phyloP scores from a whole-genome alignment of 1,140 invertebrate genomes.

The Penaeus indicus region DNA sequence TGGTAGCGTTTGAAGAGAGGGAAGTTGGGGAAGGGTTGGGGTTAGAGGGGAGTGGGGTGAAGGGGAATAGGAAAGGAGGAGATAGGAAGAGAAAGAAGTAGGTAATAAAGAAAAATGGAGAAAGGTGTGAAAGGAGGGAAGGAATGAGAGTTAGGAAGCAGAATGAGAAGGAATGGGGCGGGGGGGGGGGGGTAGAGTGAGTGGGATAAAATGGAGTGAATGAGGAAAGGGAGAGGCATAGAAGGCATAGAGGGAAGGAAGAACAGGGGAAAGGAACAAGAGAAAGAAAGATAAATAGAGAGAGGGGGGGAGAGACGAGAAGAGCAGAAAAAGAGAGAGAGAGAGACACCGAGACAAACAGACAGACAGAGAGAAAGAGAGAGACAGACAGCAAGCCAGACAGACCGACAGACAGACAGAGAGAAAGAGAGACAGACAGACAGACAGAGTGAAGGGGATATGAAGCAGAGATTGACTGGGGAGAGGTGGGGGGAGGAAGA shows the following conservation, averaged over 20 bases:
- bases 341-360: too few species aligned
- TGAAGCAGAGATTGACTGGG: not conserved
- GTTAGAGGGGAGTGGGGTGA: not conserved
- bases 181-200: not conserved
- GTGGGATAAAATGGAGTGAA: not conserved
- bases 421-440: too few species aligned
- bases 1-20: not conserved
- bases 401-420: too few species aligned
- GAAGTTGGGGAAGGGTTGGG: not conserved
- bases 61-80: not conserved
- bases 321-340: too few species aligned
- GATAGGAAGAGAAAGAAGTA: not conserved
- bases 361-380: too few species aligned
- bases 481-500: not conserved
- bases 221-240: not conserved
- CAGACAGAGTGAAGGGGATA: conserved; percentile 1
- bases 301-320: not conserved
- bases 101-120: not conserved
- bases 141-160: too few species aligned
- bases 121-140: not conserved
- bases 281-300: not conserved
- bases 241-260: not conserved
- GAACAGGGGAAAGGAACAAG: not conserved
- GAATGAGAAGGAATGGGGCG: too few species aligned
- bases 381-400: too few species aligned